Percentiles rank a stretch among this genome's conserved stretches.
phyloP scores from a whole-genome alignment of 1,140 invertebrate genomes.

The Aradophagus sp. region DNA sequence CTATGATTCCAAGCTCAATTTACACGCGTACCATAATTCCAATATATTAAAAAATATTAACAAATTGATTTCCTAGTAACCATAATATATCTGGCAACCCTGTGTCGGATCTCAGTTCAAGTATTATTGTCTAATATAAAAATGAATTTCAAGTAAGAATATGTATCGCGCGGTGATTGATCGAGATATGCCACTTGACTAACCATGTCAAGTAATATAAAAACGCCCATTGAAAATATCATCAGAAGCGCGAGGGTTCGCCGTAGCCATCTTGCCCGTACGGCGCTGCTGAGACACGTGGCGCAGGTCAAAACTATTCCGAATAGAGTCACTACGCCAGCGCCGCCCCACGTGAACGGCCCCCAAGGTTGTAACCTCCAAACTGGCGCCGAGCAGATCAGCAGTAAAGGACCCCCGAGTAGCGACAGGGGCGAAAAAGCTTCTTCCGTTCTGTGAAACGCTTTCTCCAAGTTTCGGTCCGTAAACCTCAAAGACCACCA shows the following conservation, averaged over 20 bases:
- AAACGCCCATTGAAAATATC: constrained; percentile 69
- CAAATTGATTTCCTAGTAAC: too few species aligned
- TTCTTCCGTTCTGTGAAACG: constrained; percentile 80
- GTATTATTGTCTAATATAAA: too few species aligned
- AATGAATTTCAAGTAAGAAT: too few species aligned
- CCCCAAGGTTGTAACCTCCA: constrained; percentile 72
- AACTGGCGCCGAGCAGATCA: constrained; percentile 77
- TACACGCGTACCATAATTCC: too few species aligned
- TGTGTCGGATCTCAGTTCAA: too few species aligned
- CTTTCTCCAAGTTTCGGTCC: constrained; percentile 78
- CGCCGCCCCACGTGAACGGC: constrained; percentile 72
- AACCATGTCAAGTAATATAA: constrained; percentile 71
- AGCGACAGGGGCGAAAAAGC: constrained; percentile 80
- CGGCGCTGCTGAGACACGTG: constrained; percentile 69
- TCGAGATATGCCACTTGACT: too few species aligned
- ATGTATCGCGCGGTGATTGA: too few species aligned
- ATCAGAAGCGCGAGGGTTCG: constrained; percentile 68
- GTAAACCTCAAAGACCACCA: constrained; percentile 81
- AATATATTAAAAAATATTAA: too few species aligned
- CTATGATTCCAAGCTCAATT: too few species aligned
- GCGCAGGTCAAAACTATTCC: constrained; percentile 68
- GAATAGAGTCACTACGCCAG: constrained; percentile 67
- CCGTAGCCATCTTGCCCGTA: constrained; percentile 71
- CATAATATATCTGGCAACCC: too few species aligned
- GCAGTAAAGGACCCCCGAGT: constrained; percentile 78